Evolutionary conservation across 2,113 vertebrate genomes (phyloP), one percentile per base, ranked within the genome.

Genomic region (Pungitius pungitius): DNA sequence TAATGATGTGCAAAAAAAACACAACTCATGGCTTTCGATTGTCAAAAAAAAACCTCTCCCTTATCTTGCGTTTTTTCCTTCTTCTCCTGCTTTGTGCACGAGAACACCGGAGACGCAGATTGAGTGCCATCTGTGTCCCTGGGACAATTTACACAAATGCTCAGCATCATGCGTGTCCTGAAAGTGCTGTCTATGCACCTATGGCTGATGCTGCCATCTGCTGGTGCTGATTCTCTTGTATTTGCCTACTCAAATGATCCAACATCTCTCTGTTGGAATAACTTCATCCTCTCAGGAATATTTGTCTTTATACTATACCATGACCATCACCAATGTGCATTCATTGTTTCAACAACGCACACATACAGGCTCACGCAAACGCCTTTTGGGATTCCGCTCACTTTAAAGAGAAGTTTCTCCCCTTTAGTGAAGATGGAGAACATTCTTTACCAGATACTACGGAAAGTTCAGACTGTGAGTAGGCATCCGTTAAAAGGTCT

Each of bases 181-280:
- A 40, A 47, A 68, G 39, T 0, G 14, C 54, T 12, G 8, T 24
- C 42, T n/a, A 20, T 55, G 42, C 66, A 77, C 77, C 61, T 72
- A 40, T 82, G 78, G 86, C 35, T 75, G 74, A 84, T 80, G 88
- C 89, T 89, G 89, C 91, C 91, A 86, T 87, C 91, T 90, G 84
- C 88, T 90, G 90, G 89, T 69, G 72, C 58, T 76, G 54, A 55
- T 27, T 56, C 58, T 33, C 24, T 24, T 1, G 3, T 39, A 82
- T 85, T 87, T 81, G 54, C 75, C 79, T 79, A 15, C 40, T 70
- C 24, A 60, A 49, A 62, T 49, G 1, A 63, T 73, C 14, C 8
- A 59, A 30, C 45, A 22, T 8, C 30, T 67, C 18, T 22, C 30
- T 47, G 14, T 45, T 78, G 10, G 58, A 57, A 49, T 54, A 37